phyloP scores from a whole-genome alignment of 2,888 invertebrate species.

The Geophilus truncorum region DNA sequence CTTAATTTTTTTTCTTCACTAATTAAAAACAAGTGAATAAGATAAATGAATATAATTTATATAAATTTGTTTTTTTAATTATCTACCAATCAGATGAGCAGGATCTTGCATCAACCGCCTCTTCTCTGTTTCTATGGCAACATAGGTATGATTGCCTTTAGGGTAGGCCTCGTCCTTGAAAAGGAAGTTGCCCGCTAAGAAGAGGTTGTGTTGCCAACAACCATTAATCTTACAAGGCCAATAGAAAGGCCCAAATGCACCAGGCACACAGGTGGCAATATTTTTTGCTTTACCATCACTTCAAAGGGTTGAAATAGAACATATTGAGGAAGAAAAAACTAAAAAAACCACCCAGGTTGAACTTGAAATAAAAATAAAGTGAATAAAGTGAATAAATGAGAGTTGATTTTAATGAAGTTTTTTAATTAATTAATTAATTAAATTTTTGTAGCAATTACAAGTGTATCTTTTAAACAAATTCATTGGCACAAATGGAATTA shows the following conservation, averaged over 20 bases:
- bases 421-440: not conserved
- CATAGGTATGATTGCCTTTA: not conserved
- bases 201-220: slow-evolving; percentile 27
- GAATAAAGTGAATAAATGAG: not conserved
- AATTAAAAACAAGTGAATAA: not conserved
- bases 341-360: slow-evolving; percentile 13
- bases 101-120: not conserved
- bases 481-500: slow-evolving; percentile 17
- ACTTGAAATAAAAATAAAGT: not conserved
- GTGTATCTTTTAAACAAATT: not conserved
- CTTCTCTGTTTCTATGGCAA: not conserved
- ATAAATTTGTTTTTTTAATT: not conserved
- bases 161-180: slow-evolving; percentile 27
- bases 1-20: not conserved
- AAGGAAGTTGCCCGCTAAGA: slow-evolving; percentile 17
- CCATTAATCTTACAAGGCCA: slow-evolving; percentile 25
- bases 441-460: not conserved
- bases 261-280: not conserved
- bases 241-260: not conserved
- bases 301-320: slow-evolving; percentile 4
- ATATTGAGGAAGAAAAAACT: not conserved
- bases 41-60: slow-evolving; percentile 11
- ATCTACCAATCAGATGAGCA: slow-evolving; percentile 5
- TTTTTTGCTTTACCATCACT: slow-evolving; percentile 11
- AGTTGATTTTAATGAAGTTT: not conserved